phyloP scores from a whole-genome alignment of 2,797 vertebrate species.

The Lateolabrax maculatus region DNA sequence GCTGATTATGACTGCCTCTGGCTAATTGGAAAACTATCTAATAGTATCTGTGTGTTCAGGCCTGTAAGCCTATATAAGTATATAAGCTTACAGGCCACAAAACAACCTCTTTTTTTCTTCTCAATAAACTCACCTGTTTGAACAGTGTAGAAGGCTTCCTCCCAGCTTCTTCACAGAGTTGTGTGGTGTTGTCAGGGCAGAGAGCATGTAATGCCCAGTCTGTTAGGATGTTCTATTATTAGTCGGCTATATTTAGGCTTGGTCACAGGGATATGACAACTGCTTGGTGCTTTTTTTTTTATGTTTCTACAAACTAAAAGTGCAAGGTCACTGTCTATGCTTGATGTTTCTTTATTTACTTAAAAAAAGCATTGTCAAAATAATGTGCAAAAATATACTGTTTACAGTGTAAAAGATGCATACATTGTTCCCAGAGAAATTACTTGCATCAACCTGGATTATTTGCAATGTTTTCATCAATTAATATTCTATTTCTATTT shows the following conservation, averaged over 20 bases:
- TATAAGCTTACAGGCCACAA: not conserved
- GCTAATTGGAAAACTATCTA: not conserved
- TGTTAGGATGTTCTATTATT: conserved; percentile 50
- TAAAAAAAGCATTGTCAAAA: not conserved
- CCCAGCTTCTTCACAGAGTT: conserved; percentile 9
- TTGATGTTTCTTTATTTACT: not conserved
- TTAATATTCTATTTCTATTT: no score
- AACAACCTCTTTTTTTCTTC: not conserved
- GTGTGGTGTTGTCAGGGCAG: conserved; percentile 25
- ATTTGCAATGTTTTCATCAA: no score
- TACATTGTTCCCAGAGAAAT: not conserved
- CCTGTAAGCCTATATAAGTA: no score
- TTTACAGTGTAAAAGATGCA: not conserved
- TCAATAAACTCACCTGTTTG: conserved; percentile 29
- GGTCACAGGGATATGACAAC: conserved; percentile 27
- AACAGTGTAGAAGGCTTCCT: not conserved
- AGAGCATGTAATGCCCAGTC: conserved; percentile 27
- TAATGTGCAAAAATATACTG: not conserved
- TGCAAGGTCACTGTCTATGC: not conserved
- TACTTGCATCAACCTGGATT: no score
- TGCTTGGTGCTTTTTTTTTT: conserved; percentile 4
- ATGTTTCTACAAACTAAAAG: not conserved
- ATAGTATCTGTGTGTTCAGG: no score
- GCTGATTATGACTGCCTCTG: not conserved
- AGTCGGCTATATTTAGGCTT: conserved; percentile 50